Evolutionary conservation across 1,140 invertebrate species (phyloP).

Genomic region (Drosophila insularis): DNA sequence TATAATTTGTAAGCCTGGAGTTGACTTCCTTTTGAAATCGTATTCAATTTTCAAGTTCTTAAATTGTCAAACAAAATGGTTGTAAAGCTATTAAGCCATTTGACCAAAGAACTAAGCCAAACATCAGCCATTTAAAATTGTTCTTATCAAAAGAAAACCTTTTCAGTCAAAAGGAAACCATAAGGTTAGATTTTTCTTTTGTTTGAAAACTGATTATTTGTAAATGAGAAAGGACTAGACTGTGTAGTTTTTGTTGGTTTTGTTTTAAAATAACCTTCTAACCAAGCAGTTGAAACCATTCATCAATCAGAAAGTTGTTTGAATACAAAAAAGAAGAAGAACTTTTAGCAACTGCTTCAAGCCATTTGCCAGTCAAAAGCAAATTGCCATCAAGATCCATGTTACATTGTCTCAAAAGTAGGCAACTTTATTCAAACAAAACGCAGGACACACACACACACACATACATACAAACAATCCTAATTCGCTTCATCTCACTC

Average conservation of each 20-base stretch:
- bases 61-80: no score
- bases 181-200: not conserved
- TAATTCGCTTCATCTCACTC: not conserved
- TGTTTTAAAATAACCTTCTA: not conserved
- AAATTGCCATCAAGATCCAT: constrained; percentile 43
- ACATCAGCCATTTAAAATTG: no score
- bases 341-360: constrained; percentile 25
- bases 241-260: not conserved
- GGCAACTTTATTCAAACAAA: constrained; percentile 46
- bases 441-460: constrained; percentile 29
- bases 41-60: no score
- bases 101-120: no score
- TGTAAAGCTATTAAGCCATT: no score
- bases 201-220: not conserved
- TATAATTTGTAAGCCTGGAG: no score
- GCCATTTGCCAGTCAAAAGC: constrained; percentile 51
- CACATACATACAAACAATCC: constrained; percentile 13
- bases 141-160: no score
- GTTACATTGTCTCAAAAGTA: constrained; percentile 38
- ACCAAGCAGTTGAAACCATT: not conserved
- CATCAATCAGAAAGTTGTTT: constrained; percentile 39
- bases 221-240: not conserved
- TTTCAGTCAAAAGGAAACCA: no score
- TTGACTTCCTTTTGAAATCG: no score
- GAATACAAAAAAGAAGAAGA: constrained; percentile 4